A percentile compares a stretch with the other conserved stretches of the same genome.
phyloP scores from a whole-genome alignment of 1,140 invertebrate genomes.

The Phocides pigmalion region DNA sequence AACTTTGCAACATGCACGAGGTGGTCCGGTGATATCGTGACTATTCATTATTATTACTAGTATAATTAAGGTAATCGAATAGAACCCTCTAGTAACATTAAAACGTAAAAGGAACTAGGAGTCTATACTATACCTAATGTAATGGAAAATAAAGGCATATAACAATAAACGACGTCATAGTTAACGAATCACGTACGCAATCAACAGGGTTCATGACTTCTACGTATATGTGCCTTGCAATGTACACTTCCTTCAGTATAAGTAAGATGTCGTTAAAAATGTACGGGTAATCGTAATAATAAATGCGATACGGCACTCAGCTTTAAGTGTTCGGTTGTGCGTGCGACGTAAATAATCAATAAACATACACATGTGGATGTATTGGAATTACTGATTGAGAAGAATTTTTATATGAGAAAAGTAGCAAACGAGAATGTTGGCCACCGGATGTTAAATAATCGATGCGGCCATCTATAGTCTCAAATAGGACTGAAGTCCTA shows the following conservation, averaged over 20 bases:
- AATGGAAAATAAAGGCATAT: not conserved
- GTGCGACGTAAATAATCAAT: not conserved
- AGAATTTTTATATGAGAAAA: too few relatives aligned
- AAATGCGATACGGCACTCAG: not conserved
- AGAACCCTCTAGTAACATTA: too few relatives aligned
- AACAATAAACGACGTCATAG: not conserved
- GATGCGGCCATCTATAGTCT: too few relatives aligned
- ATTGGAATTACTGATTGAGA: not conserved
- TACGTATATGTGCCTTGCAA: not conserved
- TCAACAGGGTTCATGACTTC: not conserved
- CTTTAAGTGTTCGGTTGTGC: not conserved
- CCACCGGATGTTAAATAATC: too few relatives aligned
- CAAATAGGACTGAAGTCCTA: too few relatives aligned
- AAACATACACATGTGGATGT: not conserved
- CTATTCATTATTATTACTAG: too few relatives aligned
- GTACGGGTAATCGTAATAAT: not conserved
- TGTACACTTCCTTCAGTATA: not conserved
- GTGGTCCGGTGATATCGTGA: too few relatives aligned
- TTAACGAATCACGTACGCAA: slow-evolving; percentile 2
- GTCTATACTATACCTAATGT: too few relatives aligned
- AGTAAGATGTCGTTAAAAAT: not conserved
- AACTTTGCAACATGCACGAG: too few relatives aligned
- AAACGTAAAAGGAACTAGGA: too few relatives aligned
- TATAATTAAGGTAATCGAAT: too few relatives aligned
- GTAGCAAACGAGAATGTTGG: too few relatives aligned